Conservation (phyloP, 2,888 invertebrate species). For the Helleia helle region DNA sequence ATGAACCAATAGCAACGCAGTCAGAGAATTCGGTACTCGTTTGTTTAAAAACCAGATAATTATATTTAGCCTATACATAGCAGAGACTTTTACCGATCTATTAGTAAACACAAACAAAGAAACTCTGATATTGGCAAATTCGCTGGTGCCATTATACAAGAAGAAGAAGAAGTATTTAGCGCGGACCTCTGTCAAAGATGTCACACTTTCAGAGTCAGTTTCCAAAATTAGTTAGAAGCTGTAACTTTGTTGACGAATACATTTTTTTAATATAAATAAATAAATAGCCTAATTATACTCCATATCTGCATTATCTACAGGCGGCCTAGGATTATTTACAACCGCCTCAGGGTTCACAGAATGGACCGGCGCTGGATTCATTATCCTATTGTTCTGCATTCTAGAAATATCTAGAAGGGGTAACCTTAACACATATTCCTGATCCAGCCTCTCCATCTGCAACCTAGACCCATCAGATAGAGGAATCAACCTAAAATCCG, state of each 20-base stretch:
- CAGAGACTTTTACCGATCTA: no score
- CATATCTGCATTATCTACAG: slow-evolving; percentile 29
- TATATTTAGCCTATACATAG: no score
- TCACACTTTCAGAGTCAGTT: not conserved
- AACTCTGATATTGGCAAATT: not conserved
- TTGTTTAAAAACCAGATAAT: no score
- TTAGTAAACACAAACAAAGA: not conserved
- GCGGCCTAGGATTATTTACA: slow-evolving; percentile 30
- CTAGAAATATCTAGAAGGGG: slow-evolving; percentile 46
- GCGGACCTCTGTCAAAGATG: not conserved
- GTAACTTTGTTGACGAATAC: not conserved
- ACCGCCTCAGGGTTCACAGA: slow-evolving; percentile 30
- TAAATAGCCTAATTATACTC: slow-evolving; percentile 26
- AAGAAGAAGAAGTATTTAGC: not conserved
- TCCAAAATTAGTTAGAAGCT: not conserved
- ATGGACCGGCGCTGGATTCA: slow-evolving; percentile 29
- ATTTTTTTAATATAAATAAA: not conserved
- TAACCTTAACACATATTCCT: slow-evolving; percentile 44
- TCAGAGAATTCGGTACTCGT: no score
- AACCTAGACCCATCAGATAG: slow-evolving; percentile 40
- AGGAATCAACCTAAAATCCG: slow-evolving; percentile 42
- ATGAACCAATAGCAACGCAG: no score
- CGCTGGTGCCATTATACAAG: no score
- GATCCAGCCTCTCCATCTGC: slow-evolving; percentile 39
- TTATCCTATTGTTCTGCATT: slow-evolving; percentile 30